These are phyloP conservation scores for Grammomys surdaster DNA, from an alignment of 2,113 vertebrate genomes.

Conservation along the genomic window DNA sequence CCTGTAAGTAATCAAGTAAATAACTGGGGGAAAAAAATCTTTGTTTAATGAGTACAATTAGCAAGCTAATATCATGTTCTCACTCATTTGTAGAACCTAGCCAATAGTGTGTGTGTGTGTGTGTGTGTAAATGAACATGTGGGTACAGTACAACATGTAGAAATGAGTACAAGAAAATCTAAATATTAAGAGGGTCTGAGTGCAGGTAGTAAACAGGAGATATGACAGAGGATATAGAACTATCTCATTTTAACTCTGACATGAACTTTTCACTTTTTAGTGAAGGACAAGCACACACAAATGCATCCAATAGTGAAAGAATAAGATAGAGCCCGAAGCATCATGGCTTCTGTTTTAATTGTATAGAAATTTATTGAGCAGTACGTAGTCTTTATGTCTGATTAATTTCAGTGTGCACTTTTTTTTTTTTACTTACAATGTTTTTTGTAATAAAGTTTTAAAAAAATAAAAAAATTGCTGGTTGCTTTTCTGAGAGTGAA, in stretches of 20 bases:
- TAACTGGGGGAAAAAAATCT: conserved; percentile 12
- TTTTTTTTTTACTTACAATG: not conserved
- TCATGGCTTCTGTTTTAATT: not conserved
- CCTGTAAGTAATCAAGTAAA: conserved; percentile 35
- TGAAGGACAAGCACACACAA: not conserved
- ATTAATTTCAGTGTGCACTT: not conserved
- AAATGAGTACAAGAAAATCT: not conserved
- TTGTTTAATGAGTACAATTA: conserved; percentile 1
- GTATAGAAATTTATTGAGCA: not conserved
- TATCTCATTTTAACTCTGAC: not conserved
- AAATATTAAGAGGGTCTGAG: not conserved
- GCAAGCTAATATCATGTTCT: not conserved
- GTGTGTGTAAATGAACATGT: not conserved
- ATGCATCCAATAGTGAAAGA: not conserved
- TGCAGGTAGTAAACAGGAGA: not conserved
- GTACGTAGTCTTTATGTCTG: not conserved
- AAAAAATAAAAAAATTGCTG: not conserved
- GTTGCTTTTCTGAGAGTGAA: not conserved
- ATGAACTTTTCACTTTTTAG: not conserved
- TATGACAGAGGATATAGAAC: not conserved
- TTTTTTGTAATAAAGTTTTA: not conserved
- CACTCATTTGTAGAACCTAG: not conserved
- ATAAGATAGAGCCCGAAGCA: not conserved
- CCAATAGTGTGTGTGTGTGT: not conserved
- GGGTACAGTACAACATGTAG: not conserved